A percentile compares a stretch with the other conserved stretches of the same genome.
These are phyloP conservation scores for Xiphias gladius DNA, from an alignment of 2,113 vertebrate species.

Conservation along the genomic window DNA sequence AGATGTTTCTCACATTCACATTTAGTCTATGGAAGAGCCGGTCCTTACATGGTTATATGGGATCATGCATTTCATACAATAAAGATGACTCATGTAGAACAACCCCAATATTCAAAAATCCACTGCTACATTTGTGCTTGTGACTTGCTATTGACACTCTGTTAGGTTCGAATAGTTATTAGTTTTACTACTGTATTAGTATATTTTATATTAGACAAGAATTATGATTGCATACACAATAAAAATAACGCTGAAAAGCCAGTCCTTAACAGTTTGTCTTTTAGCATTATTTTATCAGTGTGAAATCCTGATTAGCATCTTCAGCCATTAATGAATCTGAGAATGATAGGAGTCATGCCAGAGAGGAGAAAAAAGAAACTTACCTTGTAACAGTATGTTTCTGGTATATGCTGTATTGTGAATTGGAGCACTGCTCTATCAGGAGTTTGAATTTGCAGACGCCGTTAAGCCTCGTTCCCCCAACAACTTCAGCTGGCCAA, in stretches of 20 bases:
- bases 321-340: conserved; percentile 37
- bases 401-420: conserved; percentile 57
- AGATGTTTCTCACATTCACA: conserved; percentile 63
- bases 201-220: not conserved
- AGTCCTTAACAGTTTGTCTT: not conserved
- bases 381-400: conserved; percentile 78
- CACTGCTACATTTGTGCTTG: conserved; percentile 13
- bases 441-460: conserved; percentile 57
- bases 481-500: conserved; percentile 74
- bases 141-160: not conserved
- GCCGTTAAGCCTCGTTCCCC: conserved; percentile 65
- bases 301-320: conserved; percentile 52
- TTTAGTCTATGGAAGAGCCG: conserved; percentile 16
- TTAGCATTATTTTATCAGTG: not conserved
- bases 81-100: conserved; percentile 2
- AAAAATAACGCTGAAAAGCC: conserved; percentile 1
- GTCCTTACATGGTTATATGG: conserved; percentile 14
- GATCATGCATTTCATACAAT: conserved; percentile 28
- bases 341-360: conserved; percentile 34
- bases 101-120: conserved; percentile 5
- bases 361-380: conserved; percentile 67
- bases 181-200: not conserved
- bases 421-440: conserved; percentile 39
- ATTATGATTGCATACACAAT: not conserved
- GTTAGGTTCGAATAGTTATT: not conserved